Evolutionary conservation across 1,140 invertebrate genomes (phyloP).

Genomic region (Nixonia krombeini): DNA sequence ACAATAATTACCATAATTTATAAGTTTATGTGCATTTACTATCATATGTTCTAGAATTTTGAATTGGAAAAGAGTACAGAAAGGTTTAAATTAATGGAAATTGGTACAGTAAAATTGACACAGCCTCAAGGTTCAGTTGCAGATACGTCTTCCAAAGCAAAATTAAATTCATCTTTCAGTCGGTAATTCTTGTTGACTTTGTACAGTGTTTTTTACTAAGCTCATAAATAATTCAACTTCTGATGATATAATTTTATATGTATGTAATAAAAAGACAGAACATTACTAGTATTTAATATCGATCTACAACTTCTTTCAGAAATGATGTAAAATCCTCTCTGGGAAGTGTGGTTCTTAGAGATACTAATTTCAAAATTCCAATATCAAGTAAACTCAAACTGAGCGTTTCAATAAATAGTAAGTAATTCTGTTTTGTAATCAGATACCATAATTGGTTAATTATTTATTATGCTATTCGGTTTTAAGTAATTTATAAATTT

Average conservation of each 20-base stretch:
- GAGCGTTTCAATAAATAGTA: constrained; percentile 13
- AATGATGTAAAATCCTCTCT: background rate
- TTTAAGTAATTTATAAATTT: background rate
- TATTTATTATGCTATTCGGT: background rate
- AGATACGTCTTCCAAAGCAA: constrained; percentile 6
- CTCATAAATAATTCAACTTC: too few species aligned
- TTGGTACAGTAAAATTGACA: constrained; percentile 51
- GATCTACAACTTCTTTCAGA: background rate
- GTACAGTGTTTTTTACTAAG: too few species aligned
- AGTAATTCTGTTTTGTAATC: too few species aligned
- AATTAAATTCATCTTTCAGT: constrained; percentile 18
- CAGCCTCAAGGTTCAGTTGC: constrained; percentile 43
- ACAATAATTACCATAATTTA: too few species aligned
- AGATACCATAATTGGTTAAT: too few species aligned
- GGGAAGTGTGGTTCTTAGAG: background rate
- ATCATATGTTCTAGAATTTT: constrained; percentile 50
- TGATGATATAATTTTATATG: too few species aligned
- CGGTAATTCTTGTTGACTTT: constrained; percentile 25
- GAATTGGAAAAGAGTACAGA: constrained; percentile 51
- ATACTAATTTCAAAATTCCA: constrained; percentile 1
- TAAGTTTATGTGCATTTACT: too few species aligned
- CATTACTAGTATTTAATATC: background rate
- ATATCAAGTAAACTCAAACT: constrained; percentile 12
- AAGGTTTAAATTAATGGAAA: constrained; percentile 57
- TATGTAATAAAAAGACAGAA: too few species aligned